These are phyloP conservation scores for Lepas anatifera DNA, from an alignment of 2,888 invertebrate genomes.

Conservation along the genomic window DNA sequence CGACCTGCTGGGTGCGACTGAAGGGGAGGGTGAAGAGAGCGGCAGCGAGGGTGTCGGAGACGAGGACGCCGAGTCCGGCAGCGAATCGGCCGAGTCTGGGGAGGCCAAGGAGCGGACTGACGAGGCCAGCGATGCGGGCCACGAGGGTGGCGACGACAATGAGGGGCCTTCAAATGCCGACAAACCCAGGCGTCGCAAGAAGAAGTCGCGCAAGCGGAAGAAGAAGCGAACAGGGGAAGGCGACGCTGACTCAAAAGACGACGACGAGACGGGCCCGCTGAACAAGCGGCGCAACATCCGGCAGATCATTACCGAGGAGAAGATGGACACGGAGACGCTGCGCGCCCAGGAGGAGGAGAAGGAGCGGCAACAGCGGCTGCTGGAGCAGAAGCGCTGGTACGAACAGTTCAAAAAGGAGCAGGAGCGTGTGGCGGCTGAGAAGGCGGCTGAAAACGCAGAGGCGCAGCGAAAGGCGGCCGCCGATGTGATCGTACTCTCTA, in stretches of 20 bases:
- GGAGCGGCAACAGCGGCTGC: conserved; percentile 19
- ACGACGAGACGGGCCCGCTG: neutral
- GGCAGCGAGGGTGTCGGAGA: conserved; percentile 32
- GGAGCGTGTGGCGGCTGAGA: conserved; percentile 15
- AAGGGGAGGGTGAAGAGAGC: conserved; percentile 33
- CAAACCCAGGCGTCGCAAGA: conserved; percentile 1
- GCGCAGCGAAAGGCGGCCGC: conserved; percentile 49
- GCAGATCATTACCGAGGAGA: conserved; percentile 86
- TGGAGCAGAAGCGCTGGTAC: conserved; percentile 22
- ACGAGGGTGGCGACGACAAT: neutral
- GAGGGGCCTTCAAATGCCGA: neutral
- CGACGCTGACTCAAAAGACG: neutral
- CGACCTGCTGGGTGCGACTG: conserved; percentile 18
- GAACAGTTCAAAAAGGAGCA: conserved; percentile 53
- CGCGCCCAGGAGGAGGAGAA: conserved; percentile 54
- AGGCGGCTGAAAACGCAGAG: conserved; percentile 7
- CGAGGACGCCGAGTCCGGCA: conserved; percentile 27
- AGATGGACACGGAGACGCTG: conserved; percentile 80
- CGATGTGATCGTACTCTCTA: conserved; percentile 26
- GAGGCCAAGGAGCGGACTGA: neutral
- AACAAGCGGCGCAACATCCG: conserved; percentile 59
- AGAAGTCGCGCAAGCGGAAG: conserved; percentile 1
- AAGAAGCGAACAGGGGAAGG: neutral
- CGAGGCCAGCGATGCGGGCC: neutral
- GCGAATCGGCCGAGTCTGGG: neutral